These are phyloP conservation scores for Lampris megalopsis DNA, from an alignment of 2,113 vertebrate species.

Conservation along the genomic window DNA sequence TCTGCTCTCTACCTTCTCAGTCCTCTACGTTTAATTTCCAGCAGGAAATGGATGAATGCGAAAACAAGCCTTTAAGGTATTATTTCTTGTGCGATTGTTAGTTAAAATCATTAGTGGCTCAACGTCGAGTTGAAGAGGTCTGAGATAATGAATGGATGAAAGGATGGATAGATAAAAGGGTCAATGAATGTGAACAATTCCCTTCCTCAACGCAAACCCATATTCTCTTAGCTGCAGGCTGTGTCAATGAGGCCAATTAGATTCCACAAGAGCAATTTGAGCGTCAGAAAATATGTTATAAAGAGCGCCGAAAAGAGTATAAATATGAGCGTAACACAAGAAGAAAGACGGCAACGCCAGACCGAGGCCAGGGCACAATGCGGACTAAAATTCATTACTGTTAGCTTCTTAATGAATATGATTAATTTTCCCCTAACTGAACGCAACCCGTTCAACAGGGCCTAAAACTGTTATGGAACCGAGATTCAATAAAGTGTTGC, in stretches of 20 bases:
- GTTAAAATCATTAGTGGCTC: background rate
- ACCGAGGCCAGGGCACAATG: background rate
- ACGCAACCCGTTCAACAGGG: conserved; percentile 39
- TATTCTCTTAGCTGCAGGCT: background rate
- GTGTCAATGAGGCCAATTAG: conserved; percentile 33
- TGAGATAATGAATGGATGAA: background rate
- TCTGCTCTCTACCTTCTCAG: background rate
- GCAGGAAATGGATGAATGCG: background rate
- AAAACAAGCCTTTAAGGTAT: background rate
- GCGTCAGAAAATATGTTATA: conserved; percentile 3
- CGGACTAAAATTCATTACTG: conserved; percentile 56
- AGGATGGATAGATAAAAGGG: background rate
- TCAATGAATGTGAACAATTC: background rate
- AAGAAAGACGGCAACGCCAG: conserved; percentile 10
- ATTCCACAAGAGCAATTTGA: conserved; percentile 1
- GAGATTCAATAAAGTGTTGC: conserved; percentile 56
- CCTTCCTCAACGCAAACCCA: background rate
- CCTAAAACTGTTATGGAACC: conserved; percentile 42
- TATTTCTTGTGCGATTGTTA: background rate
- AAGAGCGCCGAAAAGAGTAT: background rate
- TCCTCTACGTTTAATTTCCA: background rate
- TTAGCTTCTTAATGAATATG: conserved; percentile 42
- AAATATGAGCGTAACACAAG: background rate
- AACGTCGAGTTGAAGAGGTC: background rate
- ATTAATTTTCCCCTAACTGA: conserved; percentile 55